These are phyloP conservation scores for Pseudopleuronectes americanus DNA, from an alignment of 2,797 vertebrate genomes.

Conservation along the genomic window DNA sequence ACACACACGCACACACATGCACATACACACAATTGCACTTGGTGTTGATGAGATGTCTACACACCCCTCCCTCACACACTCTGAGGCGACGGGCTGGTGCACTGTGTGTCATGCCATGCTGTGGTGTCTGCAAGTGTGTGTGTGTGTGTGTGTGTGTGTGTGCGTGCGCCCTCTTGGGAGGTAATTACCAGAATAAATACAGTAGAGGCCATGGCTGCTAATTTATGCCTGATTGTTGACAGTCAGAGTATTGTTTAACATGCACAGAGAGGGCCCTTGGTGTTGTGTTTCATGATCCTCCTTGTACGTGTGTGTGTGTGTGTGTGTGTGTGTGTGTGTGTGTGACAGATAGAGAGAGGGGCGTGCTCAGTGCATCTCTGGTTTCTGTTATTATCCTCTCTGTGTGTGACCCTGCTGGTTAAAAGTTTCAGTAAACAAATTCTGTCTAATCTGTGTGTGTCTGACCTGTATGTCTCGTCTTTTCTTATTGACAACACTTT, in stretches of 20 bases:
- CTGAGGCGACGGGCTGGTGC: conserved; percentile 67
- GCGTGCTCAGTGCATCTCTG: conserved; percentile 15
- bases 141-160: conserved; percentile 43
- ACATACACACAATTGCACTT: conserved; percentile 10
- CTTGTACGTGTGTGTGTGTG: conserved; percentile 19
- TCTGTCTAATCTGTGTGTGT: conserved; percentile 16
- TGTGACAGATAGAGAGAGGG: conserved; percentile 19
- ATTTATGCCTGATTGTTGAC: conserved; percentile 89
- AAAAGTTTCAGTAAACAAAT: conserved; percentile 10
- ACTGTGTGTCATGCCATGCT: conserved; percentile 64
- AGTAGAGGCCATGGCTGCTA: conserved; percentile 85
- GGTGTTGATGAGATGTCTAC: conserved; percentile 63
- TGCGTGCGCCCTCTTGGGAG: conserved; percentile 82
- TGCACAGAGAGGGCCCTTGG: conserved; percentile 79
- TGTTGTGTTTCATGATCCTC: conserved; percentile 77
- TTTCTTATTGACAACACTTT: not conserved
- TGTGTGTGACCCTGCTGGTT: conserved; percentile 37
- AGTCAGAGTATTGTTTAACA: conserved; percentile 87
- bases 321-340: conserved; percentile 27
- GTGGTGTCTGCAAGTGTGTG: conserved; percentile 63
- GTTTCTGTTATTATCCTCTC: conserved; percentile 51
- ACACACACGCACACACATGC: conserved; percentile 21
- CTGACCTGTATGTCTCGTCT: conserved; percentile 7
- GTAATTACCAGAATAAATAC: conserved; percentile 90
- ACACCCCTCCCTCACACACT: conserved; percentile 61